These are phyloP conservation scores for Sebastiscus albofasciatus DNA, from an alignment of 2,797 vertebrate genomes.

Conservation along the genomic window DNA sequence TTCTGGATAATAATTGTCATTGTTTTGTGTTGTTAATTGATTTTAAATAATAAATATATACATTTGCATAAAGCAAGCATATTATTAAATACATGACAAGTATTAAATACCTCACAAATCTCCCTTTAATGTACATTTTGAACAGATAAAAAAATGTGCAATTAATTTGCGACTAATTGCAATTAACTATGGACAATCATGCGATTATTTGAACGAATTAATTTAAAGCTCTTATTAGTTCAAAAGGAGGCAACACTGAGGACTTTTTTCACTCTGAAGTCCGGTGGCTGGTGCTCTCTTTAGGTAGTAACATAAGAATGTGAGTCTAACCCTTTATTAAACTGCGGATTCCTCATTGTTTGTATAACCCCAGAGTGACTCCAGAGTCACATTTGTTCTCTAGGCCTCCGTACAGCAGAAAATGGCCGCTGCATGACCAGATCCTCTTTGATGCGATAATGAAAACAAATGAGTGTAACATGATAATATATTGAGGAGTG, in stretches of 20 bases:
- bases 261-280: constrained; percentile 49
- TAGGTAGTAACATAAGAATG: constrained; percentile 80
- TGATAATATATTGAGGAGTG: constrained; percentile 77
- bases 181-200: too few species aligned
- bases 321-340: constrained; percentile 82
- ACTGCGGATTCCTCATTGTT: constrained; percentile 78
- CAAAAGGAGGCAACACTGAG: constrained; percentile 19
- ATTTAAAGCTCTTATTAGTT: constrained; percentile 13
- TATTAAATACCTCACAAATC: too few species aligned
- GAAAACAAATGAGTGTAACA: constrained; percentile 85
- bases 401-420: constrained; percentile 72
- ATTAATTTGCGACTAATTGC: too few species aligned
- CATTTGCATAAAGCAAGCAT: too few species aligned
- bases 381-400: constrained; percentile 81
- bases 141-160: too few species aligned
- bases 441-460: constrained; percentile 84
- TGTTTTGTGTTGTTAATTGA: too few species aligned
- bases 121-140: too few species aligned
- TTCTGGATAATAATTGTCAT: too few species aligned
- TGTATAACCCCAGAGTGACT: constrained; percentile 80
- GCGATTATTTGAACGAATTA: background rate
- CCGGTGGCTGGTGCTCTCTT: constrained; percentile 72
- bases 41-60: too few species aligned
- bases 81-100: too few species aligned
- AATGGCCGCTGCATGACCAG: constrained; percentile 80